phyloP scores from a whole-genome alignment of 2,113 vertebrate species.

The Ictalurus punctatus region DNA sequence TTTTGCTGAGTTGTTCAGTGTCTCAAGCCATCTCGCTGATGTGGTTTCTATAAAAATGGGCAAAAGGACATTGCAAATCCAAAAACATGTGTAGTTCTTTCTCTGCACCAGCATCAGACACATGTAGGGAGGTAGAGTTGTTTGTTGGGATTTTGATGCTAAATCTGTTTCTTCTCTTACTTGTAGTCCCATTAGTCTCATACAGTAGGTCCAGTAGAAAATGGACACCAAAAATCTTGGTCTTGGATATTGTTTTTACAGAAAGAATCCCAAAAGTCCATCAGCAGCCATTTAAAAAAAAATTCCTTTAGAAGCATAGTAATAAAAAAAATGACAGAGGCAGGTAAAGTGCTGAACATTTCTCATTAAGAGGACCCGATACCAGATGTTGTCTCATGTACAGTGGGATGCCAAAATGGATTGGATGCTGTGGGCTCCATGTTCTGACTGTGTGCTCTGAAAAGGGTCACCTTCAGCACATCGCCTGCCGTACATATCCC shows the following conservation, averaged over 20 bases:
- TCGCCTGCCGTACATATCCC: neutral
- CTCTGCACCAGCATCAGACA: too few species aligned
- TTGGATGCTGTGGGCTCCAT: neutral
- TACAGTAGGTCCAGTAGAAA: neutral
- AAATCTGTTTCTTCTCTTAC: neutral
- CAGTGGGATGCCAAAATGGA: neutral
- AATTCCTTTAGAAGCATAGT: neutral
- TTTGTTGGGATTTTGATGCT: neutral
- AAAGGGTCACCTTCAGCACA: constrained; percentile 34
- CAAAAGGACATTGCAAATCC: too few species aligned
- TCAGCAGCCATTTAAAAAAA: neutral
- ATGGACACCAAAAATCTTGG: neutral
- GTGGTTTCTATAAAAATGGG: too few species aligned
- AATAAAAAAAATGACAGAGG: neutral
- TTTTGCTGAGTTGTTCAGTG: too few species aligned
- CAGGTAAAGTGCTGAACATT: neutral
- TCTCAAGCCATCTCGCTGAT: too few species aligned
- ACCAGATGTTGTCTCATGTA: neutral
- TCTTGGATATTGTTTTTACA: neutral
- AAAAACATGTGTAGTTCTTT: too few species aligned
- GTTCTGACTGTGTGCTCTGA: neutral
- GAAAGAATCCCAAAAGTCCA: neutral
- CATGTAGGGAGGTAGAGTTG: neutral
- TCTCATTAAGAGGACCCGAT: neutral
- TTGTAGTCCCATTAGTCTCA: neutral